Evolutionary conservation across 2,888 invertebrate species (phyloP).

Genomic region (Rhynchonema sp.): DNA sequence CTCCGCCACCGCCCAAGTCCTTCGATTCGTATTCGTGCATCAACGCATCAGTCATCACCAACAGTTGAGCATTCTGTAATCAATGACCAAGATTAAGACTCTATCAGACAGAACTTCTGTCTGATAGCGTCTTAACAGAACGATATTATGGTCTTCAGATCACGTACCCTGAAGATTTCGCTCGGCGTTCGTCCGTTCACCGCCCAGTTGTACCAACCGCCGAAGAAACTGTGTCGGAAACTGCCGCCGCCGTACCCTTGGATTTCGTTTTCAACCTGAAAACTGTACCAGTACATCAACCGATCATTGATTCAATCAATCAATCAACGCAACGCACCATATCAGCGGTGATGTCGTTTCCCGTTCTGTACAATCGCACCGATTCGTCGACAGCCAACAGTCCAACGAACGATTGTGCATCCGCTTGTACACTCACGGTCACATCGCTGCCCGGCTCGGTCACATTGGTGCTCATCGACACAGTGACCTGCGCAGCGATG

Average conservation of each 20-base stretch:
- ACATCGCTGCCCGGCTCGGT: constrained; percentile 56
- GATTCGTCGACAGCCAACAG: constrained; percentile 70
- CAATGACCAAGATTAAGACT: too few species aligned
- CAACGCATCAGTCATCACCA: constrained; percentile 28
- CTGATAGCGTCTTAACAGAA: too few species aligned
- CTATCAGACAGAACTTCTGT: too few species aligned
- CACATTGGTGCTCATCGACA: constrained; percentile 38
- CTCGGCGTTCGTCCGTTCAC: background rate
- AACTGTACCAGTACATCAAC: background rate
- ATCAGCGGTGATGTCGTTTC: constrained; percentile 45
- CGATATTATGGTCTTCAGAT: too few species aligned
- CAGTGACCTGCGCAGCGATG: constrained; percentile 40
- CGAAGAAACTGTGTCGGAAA: background rate
- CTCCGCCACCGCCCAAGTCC: too few species aligned
- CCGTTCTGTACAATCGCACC: constrained; percentile 49
- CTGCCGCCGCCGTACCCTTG: background rate
- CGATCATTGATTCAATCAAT: background rate
- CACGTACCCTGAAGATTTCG: background rate
- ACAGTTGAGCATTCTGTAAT: constrained; percentile 26
- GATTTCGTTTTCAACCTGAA: background rate
- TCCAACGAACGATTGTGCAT: constrained; percentile 68
- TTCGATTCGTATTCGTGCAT: constrained; percentile 12
- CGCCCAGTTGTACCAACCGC: background rate
- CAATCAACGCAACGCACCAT: constrained; percentile 21
- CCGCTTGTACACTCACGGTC: constrained; percentile 54